Evolutionary conservation across 2,113 vertebrate species (phyloP).

Genomic region (Hydrochoerus hydrochaeris): DNA sequence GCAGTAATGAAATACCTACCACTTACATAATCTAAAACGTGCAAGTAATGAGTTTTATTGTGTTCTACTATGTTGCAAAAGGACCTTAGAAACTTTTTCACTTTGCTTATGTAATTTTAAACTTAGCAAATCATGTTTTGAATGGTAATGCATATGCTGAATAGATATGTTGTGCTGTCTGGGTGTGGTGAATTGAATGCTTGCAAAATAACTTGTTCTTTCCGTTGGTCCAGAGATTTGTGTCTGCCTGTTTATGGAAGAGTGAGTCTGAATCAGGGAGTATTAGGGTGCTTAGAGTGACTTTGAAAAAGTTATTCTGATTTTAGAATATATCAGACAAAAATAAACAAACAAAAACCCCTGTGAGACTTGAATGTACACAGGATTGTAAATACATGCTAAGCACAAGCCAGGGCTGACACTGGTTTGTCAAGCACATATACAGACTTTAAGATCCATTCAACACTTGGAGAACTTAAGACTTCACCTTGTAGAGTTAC

Average conservation of each 20-base stretch:
- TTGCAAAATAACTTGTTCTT: slow-evolving; percentile 61
- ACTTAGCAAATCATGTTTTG: slow-evolving; percentile 34
- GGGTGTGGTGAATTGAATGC: slow-evolving; percentile 54
- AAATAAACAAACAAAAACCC: neutral
- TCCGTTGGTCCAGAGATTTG: slow-evolving; percentile 47
- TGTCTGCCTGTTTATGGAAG: slow-evolving; percentile 60
- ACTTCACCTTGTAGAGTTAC: neutral
- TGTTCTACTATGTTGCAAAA: slow-evolving; percentile 18
- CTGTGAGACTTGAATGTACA: neutral
- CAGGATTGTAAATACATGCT: neutral
- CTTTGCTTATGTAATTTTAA: slow-evolving; percentile 27
- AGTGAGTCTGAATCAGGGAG: slow-evolving; percentile 19
- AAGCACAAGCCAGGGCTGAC: neutral
- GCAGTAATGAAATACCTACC: neutral
- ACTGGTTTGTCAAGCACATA: neutral
- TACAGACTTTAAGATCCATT: slow-evolving; percentile 21
- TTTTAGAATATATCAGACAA: neutral
- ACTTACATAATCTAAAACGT: neutral
- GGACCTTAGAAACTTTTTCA: slow-evolving; percentile 20
- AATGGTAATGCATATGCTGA: neutral
- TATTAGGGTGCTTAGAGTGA: neutral
- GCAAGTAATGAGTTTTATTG: neutral
- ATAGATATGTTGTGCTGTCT: slow-evolving; percentile 42
- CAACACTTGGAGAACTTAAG: neutral
- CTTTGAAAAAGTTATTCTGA: slow-evolving; percentile 30